Percentiles rank a stretch among this genome's conserved stretches.
phyloP scores from a whole-genome alignment of 2,797 vertebrate species.

The Protosalanx chinensis region DNA sequence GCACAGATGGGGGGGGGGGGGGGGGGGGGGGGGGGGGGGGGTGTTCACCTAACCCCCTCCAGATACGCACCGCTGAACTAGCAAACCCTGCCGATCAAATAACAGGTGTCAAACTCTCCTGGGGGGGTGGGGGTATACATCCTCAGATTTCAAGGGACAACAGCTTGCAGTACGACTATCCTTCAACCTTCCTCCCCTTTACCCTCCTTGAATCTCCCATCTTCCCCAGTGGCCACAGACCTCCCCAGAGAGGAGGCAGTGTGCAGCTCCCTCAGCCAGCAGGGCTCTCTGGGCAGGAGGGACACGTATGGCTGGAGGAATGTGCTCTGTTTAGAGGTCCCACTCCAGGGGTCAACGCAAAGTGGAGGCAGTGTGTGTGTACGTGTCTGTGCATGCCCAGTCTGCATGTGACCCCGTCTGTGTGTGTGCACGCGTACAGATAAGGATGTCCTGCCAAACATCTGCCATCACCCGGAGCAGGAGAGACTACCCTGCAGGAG shows the following conservation, averaged over 20 bases:
- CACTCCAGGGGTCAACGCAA: slow-evolving; percentile 16
- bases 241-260: neutral
- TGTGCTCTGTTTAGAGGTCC: slow-evolving; percentile 7
- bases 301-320: slow-evolving; percentile 25
- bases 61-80: slow-evolving; percentile 22
- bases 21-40: neutral
- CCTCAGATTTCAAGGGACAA: neutral
- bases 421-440: neutral
- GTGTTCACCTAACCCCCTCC: neutral
- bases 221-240: neutral
- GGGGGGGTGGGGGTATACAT: neutral
- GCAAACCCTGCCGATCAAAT: slow-evolving; percentile 25
- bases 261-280: slow-evolving; percentile 5
- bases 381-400: neutral
- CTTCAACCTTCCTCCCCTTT: neutral
- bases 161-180: neutral
- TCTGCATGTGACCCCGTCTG: neutral
- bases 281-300: slow-evolving; percentile 25
- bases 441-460: slow-evolving; percentile 26
- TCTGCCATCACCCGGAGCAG: slow-evolving; percentile 25
- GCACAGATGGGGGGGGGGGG: neutral
- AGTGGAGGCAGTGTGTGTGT: neutral
- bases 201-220: neutral
- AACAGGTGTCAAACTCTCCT: slow-evolving; percentile 15
- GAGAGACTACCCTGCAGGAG: slow-evolving; percentile 11